Base-by-base conservation (phyloP, 2,797 vertebrate species). In the Rhinophrynus dorsalis region DNA sequence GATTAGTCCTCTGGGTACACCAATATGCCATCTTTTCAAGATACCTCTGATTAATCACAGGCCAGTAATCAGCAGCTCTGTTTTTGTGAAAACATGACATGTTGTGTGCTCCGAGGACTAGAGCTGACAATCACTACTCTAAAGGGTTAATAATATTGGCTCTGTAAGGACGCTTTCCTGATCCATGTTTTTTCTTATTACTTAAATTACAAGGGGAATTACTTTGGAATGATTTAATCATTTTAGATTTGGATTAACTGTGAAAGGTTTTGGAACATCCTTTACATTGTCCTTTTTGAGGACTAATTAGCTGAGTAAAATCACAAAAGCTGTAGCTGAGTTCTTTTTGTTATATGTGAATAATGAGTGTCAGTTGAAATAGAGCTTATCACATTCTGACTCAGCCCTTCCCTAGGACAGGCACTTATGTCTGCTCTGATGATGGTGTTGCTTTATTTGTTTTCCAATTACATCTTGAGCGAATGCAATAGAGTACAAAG, bases 381-480 rank as follows among this genome's bases (percentile, higher is more conserved):
- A 75, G 83, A 82, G 71, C 75, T 78, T 81, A 67, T 78, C 77
- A 52, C 75, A 77, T 83, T 84, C 81, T 77, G 67, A 69, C 80
- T 45, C 38, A 81, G 52, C 70, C 69, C 15, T 18, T 73, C 79
- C 68, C 76, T 75, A 74, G 78, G 77, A 78, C 79, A 81, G 83
- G 78, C 78, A 73, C 77, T 78, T 56, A 40, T 72, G 65, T 82
- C 79, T 78, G 63, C 82, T 77, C 78, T 79, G 80, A 80, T 79
- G 77, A 85, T 76, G 75, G 72, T 81, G 74, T 75, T 78, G 72
- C 77, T 82, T 75, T 80, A 76, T 82, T 83, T 86, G 82, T 85
- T 85, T 85, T 81, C 82, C 83, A 84, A 81, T 87, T 88, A 83
- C 75, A 77, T 81, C 75, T 81, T 73, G 74, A 85, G 81, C 78